These are phyloP conservation scores for Lacerta bilineata DNA, from an alignment of 2,797 vertebrate genomes.

Conservation along the genomic window DNA sequence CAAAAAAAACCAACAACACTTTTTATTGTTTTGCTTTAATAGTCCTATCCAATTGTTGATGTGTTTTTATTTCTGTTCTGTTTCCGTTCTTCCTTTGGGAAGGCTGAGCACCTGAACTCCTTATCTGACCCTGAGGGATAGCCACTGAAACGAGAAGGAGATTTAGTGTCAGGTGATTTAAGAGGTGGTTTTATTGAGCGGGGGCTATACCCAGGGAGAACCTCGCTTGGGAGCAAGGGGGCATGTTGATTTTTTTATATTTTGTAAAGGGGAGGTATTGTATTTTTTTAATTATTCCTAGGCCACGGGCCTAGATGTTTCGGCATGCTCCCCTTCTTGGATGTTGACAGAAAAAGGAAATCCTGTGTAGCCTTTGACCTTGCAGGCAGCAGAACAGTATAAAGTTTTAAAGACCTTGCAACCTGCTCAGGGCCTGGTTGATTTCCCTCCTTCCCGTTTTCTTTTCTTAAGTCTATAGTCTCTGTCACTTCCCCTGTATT, in stretches of 20 bases:
- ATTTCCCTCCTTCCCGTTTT: not conserved
- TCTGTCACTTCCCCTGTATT: constrained; percentile 24
- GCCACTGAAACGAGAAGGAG: not conserved
- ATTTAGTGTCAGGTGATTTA: not conserved
- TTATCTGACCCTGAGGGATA: not conserved
- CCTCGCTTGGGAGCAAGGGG: not conserved
- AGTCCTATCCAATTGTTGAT: constrained; percentile 13
- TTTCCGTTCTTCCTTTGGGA: constrained; percentile 16
- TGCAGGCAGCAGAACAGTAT: constrained; percentile 54
- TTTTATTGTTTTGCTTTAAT: constrained; percentile 10
- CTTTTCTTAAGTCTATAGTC: not conserved
- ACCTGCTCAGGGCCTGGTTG: constrained; percentile 33
- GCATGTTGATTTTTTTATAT: constrained; percentile 37
- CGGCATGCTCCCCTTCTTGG: not conserved
- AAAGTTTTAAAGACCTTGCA: constrained; percentile 33
- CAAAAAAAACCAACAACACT: too few species aligned
- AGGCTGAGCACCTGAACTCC: not conserved
- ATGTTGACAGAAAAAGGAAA: not conserved
- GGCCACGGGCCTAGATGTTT: constrained; percentile 19
- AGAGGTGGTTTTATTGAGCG: constrained; percentile 20
- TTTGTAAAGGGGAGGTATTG: constrained; percentile 23
- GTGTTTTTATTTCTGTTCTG: not conserved
- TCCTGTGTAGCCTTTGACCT: not conserved
- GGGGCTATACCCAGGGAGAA: constrained; percentile 18
- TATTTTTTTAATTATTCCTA: not conserved